phyloP scores from a whole-genome alignment of 2,113 vertebrate species.

The Suricata suricatta region DNA sequence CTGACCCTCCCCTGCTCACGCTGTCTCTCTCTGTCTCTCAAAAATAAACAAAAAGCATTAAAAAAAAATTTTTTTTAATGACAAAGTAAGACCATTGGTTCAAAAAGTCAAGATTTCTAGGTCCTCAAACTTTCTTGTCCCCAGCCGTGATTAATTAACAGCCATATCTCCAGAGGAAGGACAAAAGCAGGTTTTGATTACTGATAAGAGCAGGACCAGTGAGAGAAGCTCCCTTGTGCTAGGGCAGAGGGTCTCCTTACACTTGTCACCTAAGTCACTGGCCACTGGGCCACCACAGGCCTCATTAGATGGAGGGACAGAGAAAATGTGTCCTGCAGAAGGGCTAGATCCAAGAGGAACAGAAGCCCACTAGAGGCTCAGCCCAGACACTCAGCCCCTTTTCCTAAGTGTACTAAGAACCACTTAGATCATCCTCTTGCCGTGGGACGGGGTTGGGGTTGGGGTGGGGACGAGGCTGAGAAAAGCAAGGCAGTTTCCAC shows the following conservation, averaged over 20 bases:
- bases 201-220: neutral
- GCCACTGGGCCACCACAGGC: neutral
- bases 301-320: neutral
- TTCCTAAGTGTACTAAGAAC: neutral
- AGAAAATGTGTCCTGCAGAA: neutral
- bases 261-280: neutral
- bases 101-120: neutral
- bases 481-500: neutral
- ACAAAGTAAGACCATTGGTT: neutral
- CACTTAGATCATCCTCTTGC: neutral
- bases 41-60: no score
- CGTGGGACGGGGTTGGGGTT: neutral
- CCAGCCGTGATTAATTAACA: neutral
- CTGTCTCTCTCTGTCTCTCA: no score
- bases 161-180: neutral
- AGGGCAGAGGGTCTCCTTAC: neutral
- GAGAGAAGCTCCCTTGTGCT: neutral
- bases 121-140: neutral
- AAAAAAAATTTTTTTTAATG: neutral
- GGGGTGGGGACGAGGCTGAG: neutral
- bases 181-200: neutral
- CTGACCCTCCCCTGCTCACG: no score
- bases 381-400: neutral
- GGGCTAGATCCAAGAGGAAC: neutral
- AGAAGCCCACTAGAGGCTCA: neutral